phyloP scores from a whole-genome alignment of 2,797 vertebrate species.

The Darevskia mixta region DNA sequence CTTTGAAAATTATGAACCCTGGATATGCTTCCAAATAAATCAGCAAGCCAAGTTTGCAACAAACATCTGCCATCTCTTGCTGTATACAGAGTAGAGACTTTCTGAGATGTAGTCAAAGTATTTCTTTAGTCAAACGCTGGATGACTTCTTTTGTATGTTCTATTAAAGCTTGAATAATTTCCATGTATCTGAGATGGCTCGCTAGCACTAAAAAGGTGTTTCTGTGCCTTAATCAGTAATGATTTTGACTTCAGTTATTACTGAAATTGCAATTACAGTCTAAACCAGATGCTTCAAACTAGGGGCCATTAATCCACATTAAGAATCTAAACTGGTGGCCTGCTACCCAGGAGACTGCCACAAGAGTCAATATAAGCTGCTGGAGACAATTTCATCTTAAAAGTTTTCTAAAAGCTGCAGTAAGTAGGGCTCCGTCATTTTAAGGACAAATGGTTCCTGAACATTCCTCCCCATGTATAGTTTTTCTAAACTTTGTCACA shows the following conservation, averaged over 20 bases:
- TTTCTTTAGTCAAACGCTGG: conserved; percentile 10
- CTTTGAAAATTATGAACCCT: not conserved
- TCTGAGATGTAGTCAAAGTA: conserved; percentile 37
- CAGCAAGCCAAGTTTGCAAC: conserved; percentile 29
- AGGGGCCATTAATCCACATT: conserved; percentile 35
- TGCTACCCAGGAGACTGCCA: not conserved
- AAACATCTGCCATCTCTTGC: conserved; percentile 47
- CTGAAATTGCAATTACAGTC: conserved; percentile 26
- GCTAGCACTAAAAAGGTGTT: conserved; percentile 23
- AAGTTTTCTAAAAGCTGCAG: not conserved
- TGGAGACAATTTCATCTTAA: conserved; percentile 5
- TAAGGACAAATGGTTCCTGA: not conserved
- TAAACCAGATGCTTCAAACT: conserved; percentile 27
- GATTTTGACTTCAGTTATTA: conserved; percentile 37
- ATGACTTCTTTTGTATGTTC: not conserved
- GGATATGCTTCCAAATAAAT: conserved; percentile 42
- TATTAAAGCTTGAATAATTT: conserved; percentile 43
- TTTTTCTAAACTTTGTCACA: not conserved
- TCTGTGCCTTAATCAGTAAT: conserved; percentile 52
- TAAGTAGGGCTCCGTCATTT: not conserved
- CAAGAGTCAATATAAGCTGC: not conserved
- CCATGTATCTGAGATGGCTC: conserved; percentile 16
- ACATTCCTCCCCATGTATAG: not conserved
- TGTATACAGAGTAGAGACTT: not conserved
- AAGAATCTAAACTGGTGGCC: conserved; percentile 39